Evolutionary conservation across 1,140 invertebrate genomes (phyloP), one percentile per base, ranked within the genome.

Genomic region (Heliothis virescens): DNA sequence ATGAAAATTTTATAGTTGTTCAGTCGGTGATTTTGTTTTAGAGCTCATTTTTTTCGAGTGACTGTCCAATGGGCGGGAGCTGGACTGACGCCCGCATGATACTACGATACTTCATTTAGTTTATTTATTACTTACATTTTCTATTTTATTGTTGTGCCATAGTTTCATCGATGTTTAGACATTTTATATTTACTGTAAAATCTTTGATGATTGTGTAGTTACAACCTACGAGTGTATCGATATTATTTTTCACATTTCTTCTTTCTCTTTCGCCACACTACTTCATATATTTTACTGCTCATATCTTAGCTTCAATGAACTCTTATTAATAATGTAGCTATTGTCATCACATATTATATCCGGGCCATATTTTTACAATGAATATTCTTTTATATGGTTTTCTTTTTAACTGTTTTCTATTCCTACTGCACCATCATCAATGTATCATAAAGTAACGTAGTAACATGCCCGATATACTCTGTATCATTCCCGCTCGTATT

Each of bases 401-500:
- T 41, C 34, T 34, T 34, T 9, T 1, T 9, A 41, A 9, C 34
- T 16, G 11, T 9, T 53, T 71, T 53, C 21, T 18, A 29, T 41
- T 9, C 34, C 3, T 26, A 52, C 69, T 34, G 29, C 48, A 63
- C 2, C 1, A 63, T 57, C 62, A 69, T 60, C 55, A 53, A 59
- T 48, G 57, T 77, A 26, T 29, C 16, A 60, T 41, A 21, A 73
- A 84, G 83, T 87, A 84, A 79, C 82, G 83, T 85, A 87, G 84
- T 85, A 83, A 72, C 84, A 82, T 86, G 87, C 87, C 84, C 81
- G 77, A 79, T 84, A 85, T 82, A 86, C 72, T 87, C 82, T 89
- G 79, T 87, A 90, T 91, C 87, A 91, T 89, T 91, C 89, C 88
- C 90, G 89, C 90, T 91, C 85, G 83, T 84, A 82, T 79, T 84